Evolutionary conservation across 1,140 invertebrate genomes (phyloP).

Genomic region (Brachionus manjavacas): DNA sequence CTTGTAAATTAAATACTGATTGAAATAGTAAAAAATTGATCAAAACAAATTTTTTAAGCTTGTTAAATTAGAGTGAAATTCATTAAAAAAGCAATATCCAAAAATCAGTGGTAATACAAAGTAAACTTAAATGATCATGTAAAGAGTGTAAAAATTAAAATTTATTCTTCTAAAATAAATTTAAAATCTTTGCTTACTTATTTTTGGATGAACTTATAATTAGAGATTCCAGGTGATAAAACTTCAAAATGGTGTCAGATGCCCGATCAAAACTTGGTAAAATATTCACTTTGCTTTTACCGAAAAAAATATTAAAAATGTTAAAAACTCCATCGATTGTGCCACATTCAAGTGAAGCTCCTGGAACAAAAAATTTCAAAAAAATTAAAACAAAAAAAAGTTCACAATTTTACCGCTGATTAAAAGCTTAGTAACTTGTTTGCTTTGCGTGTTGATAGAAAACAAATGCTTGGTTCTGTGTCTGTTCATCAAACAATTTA

Average conservation of each 20-base stretch:
- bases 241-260: neutral
- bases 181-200: neutral
- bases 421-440: neutral
- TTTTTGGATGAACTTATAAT: neutral
- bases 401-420: neutral
- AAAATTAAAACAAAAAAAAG: neutral
- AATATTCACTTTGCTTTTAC: neutral
- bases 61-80: too few relatives aligned
- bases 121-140: too few relatives aligned
- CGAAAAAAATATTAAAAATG: neutral
- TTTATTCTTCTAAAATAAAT: too few relatives aligned
- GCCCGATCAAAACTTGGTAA: neutral
- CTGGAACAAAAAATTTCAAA: neutral
- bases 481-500: neutral
- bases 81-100: too few relatives aligned
- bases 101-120: too few relatives aligned
- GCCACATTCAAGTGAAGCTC: neutral
- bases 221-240: neutral
- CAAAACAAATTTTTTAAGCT: too few relatives aligned
- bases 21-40: too few relatives aligned
- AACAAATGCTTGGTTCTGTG: constrained; percentile 5
- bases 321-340: constrained; percentile 5
- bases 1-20: too few relatives aligned
- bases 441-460: constrained; percentile 15
- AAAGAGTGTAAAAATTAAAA: neutral